Evolutionary conservation across 2,888 invertebrate genomes (phyloP).

Genomic region (Andrena trimmerana): DNA sequence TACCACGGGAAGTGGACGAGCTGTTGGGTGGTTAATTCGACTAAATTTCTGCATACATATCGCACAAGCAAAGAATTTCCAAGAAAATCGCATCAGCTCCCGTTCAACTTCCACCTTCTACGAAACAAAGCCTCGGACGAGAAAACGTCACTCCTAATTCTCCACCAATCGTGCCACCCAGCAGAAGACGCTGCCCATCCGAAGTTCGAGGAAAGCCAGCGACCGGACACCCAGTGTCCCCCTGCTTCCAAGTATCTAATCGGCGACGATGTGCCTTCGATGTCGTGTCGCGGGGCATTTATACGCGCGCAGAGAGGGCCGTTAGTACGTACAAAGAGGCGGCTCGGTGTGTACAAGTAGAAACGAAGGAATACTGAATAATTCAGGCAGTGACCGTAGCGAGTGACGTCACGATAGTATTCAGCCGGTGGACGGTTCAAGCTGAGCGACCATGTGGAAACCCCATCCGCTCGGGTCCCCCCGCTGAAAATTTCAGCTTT

Average conservation of each 20-base stretch:
- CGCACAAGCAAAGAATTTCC: too few species aligned
- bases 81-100: too few species aligned
- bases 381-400: conserved; percentile 83
- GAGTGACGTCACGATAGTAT: conserved; percentile 82
- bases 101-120: too few species aligned
- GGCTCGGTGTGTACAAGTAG: conserved; percentile 53
- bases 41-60: not conserved
- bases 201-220: too few species aligned
- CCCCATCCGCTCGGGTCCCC: conserved; percentile 79
- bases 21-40: not conserved
- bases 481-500: conserved; percentile 72
- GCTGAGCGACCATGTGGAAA: conserved; percentile 84
- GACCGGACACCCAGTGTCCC: too few species aligned
- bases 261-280: too few species aligned
- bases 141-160: too few species aligned
- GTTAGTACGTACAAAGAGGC: conserved; percentile 54
- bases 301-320: conserved; percentile 14
- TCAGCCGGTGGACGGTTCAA: conserved; percentile 82
- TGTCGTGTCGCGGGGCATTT: too few species aligned
- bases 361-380: conserved; percentile 78
- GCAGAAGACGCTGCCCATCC: too few species aligned
- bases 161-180: too few species aligned
- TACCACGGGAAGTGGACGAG: not conserved
- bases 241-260: too few species aligned
- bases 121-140: too few species aligned